phyloP scores from a whole-genome alignment of 2,888 invertebrate species.

The Tipula helvola region DNA sequence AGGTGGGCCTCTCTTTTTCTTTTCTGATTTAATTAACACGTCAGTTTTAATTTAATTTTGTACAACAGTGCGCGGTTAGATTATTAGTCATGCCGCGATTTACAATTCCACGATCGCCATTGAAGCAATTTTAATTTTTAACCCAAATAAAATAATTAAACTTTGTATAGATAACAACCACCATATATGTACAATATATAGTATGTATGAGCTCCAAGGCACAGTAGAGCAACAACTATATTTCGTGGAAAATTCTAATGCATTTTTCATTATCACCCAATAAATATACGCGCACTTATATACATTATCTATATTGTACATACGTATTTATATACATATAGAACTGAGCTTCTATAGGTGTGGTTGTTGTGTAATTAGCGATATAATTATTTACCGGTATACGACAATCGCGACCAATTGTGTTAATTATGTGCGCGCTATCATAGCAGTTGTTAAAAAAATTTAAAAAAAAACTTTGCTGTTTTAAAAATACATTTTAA shows the following conservation, averaged over 20 bases:
- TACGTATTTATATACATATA: background rate
- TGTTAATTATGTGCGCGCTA: background rate
- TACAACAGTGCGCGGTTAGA: background rate
- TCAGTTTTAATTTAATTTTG: background rate
- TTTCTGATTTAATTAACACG: background rate
- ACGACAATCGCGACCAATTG: background rate
- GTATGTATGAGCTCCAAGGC: background rate
- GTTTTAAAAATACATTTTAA: background rate
- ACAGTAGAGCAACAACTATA: background rate
- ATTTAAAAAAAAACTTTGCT: background rate
- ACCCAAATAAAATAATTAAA: background rate
- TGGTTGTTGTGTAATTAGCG: background rate
- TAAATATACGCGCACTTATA: background rate
- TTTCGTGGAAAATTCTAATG: background rate
- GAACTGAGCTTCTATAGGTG: background rate
- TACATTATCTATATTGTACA: background rate
- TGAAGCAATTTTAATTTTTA: background rate
- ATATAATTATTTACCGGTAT: background rate
- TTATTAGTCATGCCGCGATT: background rate
- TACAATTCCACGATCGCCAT: background rate
- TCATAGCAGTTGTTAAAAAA: background rate
- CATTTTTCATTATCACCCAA: background rate
- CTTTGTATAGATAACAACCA: background rate
- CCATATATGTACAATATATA: background rate
- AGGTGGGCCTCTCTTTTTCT: background rate